Percentiles rank a stretch among this genome's conserved stretches.
phyloP scores from a whole-genome alignment of 2,888 invertebrate species.

The Drosophila falleni region DNA sequence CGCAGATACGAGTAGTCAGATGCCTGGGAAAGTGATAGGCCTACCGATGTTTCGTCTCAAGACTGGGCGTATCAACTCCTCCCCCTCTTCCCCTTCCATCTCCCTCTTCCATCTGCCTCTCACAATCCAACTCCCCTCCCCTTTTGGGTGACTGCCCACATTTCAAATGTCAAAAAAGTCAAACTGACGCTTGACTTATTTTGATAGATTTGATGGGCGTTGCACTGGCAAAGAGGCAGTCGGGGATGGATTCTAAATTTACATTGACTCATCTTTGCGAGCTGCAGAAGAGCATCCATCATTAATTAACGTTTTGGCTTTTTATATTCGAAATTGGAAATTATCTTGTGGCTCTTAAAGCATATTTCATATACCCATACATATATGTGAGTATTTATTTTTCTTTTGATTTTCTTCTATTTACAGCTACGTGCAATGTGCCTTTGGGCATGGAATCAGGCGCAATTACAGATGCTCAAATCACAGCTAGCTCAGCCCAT shows the following conservation, averaged over 20 bases:
- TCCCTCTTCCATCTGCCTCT: neutral
- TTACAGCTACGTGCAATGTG: conserved; percentile 89
- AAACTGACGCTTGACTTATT: conserved; percentile 77
- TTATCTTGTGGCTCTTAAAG: conserved; percentile 18
- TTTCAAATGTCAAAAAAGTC: conserved; percentile 64
- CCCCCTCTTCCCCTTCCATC: neutral
- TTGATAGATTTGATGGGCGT: conserved; percentile 80
- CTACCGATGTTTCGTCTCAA: conserved; percentile 8
- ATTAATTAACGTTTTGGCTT: conserved; percentile 52
- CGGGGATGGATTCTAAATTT: conserved; percentile 53
- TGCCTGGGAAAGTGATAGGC: conserved; percentile 48
- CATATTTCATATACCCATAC: neutral
- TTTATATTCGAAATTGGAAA: conserved; percentile 19
- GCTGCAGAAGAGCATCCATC: conserved; percentile 36
- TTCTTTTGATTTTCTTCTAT: conserved; percentile 16
- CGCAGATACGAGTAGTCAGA: conserved; percentile 35
- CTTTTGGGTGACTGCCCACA: neutral
- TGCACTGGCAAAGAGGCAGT: conserved; percentile 11
- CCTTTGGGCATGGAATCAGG: conserved; percentile 94
- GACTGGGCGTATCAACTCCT: conserved; percentile 39
- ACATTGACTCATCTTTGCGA: conserved; percentile 28
- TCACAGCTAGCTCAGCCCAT: conserved; percentile 93
- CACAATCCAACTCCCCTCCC: neutral
- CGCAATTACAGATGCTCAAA: conserved; percentile 91
- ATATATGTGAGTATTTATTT: conserved; percentile 6